phyloP scores from a whole-genome alignment of 2,888 invertebrate genomes.

The Proisotoma minuta region DNA sequence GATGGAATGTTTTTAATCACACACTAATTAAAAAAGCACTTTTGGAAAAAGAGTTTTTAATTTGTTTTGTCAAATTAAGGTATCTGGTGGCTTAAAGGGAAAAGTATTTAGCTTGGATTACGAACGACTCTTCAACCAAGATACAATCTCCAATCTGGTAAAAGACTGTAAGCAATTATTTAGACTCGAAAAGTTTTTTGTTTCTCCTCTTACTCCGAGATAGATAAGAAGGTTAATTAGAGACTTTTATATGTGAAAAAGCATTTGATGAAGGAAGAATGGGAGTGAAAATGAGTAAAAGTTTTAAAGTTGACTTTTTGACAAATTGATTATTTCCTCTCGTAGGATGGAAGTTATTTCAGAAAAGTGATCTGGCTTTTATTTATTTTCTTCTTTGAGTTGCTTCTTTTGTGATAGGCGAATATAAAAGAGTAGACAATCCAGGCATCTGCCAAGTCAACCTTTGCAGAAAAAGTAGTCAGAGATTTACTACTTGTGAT shows the following conservation, averaged over 20 bases:
- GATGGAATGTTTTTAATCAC: too few relatives aligned
- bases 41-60: too few relatives aligned
- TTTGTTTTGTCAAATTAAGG: too few relatives aligned
- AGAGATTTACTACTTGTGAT: not conserved
- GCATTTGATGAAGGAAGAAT: conserved; percentile 11
- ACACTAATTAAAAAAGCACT: too few relatives aligned
- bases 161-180: too few relatives aligned
- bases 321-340: conserved; percentile 15
- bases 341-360: conserved; percentile 13
- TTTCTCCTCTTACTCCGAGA: too few relatives aligned
- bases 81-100: too few relatives aligned
- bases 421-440: not conserved
- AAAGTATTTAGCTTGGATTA: too few relatives aligned
- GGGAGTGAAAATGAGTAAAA: conserved; percentile 12
- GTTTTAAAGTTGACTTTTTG: conserved; percentile 8
- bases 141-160: too few relatives aligned
- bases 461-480: not conserved
- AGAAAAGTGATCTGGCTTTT: conserved; percentile 10
- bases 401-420: not conserved
- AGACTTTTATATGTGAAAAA: not conserved
- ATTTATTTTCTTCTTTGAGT: conserved; percentile 8
- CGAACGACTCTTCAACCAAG: too few relatives aligned
- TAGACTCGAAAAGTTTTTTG: too few relatives aligned
- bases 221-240: conserved; percentile 11
- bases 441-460: not conserved